Base-by-base conservation (phyloP, 2,888 invertebrate species). In the Microctonus brassicae region DNA sequence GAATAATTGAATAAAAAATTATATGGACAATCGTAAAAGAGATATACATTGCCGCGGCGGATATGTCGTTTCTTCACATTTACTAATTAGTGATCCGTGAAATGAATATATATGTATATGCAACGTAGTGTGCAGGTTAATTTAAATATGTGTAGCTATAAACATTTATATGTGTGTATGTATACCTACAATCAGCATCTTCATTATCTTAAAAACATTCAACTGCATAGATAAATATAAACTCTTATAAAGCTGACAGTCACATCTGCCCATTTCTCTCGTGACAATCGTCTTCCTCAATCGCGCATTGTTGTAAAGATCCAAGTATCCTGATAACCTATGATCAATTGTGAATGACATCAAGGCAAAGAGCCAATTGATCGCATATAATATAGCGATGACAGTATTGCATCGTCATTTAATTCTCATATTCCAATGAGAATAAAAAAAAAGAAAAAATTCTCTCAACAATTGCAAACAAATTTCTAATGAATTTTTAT, bases 11-110 rank as follows among this genome's bases (percentile, higher is more conserved):
- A 29, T 6, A 42, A 11, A 47, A 34, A 63, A 63, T 57, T 39
- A 39, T 11, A 47, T 42, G 65, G 60, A 65, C 64, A 70, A 70
- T 64, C 20, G 64, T 24, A 57, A 58, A 66, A 36, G 26, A 57
- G 34, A 66, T 36, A 57, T 55, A 57, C 52, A 70, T 65, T 36
- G 52, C 52, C 13, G 36, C 13, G 36, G 65, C 58, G 66, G 70
- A 70, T 70, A 61, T 69, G 47, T 6, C 5, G 11, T 64, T 22
- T 42, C 11, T 24, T 24, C 26, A 47, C 52, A 55, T 34, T 36
- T 22, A 39, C 57, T 57, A 55, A 66, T 57, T 66, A 65, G 65
- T 34, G 57, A 66, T 66, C 36, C 60, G 36, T 65, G 29, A 33
- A 55, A 52, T 60, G 57, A 13, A 22, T 39, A 36, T 29, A 33